These are phyloP conservation scores for Eidolon dupreanum DNA, from an alignment of 2,797 vertebrate genomes.

Conservation along the genomic window DNA sequence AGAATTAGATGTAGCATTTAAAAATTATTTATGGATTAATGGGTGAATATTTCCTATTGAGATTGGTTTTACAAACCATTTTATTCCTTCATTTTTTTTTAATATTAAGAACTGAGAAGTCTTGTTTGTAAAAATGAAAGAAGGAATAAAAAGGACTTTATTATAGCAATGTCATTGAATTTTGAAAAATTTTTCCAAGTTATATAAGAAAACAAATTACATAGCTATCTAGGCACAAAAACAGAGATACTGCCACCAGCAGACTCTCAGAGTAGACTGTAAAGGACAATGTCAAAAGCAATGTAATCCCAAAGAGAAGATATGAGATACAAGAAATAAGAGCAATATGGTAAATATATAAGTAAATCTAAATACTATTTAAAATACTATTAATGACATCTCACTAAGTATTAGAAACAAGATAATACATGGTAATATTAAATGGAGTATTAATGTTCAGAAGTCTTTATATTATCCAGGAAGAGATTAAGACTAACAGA, in stretches of 20 bases:
- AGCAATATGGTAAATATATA: neutral
- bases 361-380: neutral
- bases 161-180: neutral
- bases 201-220: neutral
- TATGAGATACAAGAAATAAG: neutral
- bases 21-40: neutral
- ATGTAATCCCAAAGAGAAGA: neutral
- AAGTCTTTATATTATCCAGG: neutral
- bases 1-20: neutral
- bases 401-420: neutral
- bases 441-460: neutral
- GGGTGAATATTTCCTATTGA: neutral
- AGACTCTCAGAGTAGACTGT: neutral
- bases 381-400: neutral
- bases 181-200: neutral
- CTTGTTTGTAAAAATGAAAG: neutral
- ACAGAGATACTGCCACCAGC: neutral
- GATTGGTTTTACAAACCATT: neutral
- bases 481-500: neutral
- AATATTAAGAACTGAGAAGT: neutral
- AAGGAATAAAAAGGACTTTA: conserved; percentile 19
- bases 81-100: conserved; percentile 12
- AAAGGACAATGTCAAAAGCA: neutral
- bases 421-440: neutral
- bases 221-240: neutral